phyloP scores from a whole-genome alignment of 2,797 vertebrate species.

The Sebastes alutus region DNA sequence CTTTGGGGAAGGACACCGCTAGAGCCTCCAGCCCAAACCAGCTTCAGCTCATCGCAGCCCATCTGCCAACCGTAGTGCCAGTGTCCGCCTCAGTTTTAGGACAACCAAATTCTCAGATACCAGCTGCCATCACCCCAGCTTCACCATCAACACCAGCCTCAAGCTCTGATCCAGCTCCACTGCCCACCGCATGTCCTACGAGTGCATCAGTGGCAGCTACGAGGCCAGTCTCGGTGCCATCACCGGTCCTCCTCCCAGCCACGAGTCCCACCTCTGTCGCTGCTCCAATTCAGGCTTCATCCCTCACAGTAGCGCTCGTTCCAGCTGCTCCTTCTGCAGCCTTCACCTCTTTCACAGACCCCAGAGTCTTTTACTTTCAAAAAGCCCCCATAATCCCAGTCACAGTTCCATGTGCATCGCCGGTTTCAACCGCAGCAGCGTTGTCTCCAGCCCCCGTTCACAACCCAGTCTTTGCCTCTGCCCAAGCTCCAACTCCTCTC shows the following conservation, averaged over 20 bases:
- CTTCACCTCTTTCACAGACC: conserved; percentile 15
- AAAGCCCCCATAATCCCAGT: conserved; percentile 45
- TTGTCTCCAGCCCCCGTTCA: background rate
- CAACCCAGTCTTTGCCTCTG: background rate
- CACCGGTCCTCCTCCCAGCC: conserved; percentile 4
- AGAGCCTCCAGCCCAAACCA: conserved; percentile 46
- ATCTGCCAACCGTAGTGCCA: conserved; percentile 47
- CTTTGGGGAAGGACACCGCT: conserved; percentile 46
- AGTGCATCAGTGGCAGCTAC: background rate
- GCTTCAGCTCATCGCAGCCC: conserved; percentile 33
- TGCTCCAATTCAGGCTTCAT: conserved; percentile 11
- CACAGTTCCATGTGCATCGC: conserved; percentile 2
- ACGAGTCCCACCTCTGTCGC: conserved; percentile 1
- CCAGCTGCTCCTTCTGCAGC: conserved; percentile 16
- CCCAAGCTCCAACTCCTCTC: conserved; percentile 9
- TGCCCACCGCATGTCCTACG: background rate
- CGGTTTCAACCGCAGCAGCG: background rate
- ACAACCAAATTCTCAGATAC: conserved; percentile 33
- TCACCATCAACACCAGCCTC: conserved; percentile 4
- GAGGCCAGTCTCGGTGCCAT: background rate
- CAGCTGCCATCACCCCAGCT: background rate
- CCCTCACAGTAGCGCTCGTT: conserved; percentile 14
- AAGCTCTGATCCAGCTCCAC: background rate
- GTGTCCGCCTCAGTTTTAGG: conserved; percentile 37
- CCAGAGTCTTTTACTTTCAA: conserved; percentile 56